Conservation (phyloP, 2,797 vertebrate genomes). For the Enteromius mattozi region DNA sequence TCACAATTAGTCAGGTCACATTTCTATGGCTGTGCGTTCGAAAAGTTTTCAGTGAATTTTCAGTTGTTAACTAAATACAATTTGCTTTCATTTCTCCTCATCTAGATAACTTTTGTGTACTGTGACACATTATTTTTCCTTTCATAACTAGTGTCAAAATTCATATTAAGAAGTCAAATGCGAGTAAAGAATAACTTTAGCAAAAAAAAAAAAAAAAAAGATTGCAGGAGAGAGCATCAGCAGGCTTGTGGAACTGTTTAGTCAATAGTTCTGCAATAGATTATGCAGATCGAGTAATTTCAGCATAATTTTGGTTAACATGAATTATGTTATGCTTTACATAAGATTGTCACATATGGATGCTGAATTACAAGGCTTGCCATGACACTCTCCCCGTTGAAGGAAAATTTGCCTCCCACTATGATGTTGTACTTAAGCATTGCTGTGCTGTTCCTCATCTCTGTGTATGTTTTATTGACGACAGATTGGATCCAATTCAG, state of each 20-base stretch:
- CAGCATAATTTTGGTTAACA: background rate
- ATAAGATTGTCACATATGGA: conserved; percentile 13
- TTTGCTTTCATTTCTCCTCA: background rate
- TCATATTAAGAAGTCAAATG: background rate
- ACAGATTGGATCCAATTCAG: conserved; percentile 76
- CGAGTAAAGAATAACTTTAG: background rate
- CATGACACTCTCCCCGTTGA: conserved; percentile 14
- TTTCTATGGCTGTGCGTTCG: background rate
- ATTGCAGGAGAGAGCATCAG: background rate
- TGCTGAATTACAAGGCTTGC: conserved; percentile 20
- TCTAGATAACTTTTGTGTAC: background rate
- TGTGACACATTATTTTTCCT: background rate
- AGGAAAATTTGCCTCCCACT: conserved; percentile 22
- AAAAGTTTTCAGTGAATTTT: background rate
- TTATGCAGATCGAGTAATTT: background rate
- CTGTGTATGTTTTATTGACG: conserved; percentile 81
- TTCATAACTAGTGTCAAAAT: background rate
- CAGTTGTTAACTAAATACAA: background rate
- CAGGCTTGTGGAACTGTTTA: background rate
- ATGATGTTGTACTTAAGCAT: conserved; percentile 44
- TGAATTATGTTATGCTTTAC: background rate
- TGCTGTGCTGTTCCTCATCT: conserved; percentile 73
- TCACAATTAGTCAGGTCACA: background rate
- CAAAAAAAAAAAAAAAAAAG: background rate
- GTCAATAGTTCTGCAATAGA: background rate